Base-by-base conservation (phyloP, 2,113 vertebrate species). In the Numenius arquata region DNA sequence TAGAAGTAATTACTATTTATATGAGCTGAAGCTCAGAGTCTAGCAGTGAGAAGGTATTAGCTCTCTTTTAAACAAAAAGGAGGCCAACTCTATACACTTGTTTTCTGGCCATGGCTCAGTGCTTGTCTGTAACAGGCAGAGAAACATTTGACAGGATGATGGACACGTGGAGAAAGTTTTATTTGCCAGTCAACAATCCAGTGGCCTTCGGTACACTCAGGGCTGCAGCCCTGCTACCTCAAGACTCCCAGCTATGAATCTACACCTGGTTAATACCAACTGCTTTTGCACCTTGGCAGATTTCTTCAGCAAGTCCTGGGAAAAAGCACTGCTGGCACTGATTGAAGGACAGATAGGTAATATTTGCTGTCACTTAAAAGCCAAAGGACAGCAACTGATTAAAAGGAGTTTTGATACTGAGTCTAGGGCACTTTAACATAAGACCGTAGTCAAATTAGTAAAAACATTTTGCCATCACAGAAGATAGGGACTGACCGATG, bases 221-320 rank as follows among this genome's bases (percentile, higher is more conserved):
- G 48, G 85, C 34, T 56, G 32, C 43, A 50, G 21, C 7, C 34
- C n/a, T 82, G 56, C 27, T 90, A 43, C 63, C 29, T 47, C 36
- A 43, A 67, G 26, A 12, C 48, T 27, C 32, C 8, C 14, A 77
- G 67, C 29, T n/a, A 8, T 14, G 76, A 95, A 80, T 84, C 71
- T n/a, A 55, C 58, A 48, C 5, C 2, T 25, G 2, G 29, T 52
- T 45, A 11, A 75, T 5, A 25, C 29, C 0, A 0, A 11, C 30
- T 43, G 48, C 66, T 58, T 29, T 55, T 52, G 53, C 38, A 53
- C 21, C 70, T 36, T 70, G 81, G 85, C 67, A 88, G 27, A 55
- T 38, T 80, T 68, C 91, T 41, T 52, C 18, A 74, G 87, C 34
- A 80, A 43, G 41, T 26, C 55, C 36, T 53, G 50, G 47, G 41